Evolutionary conservation across 1,140 invertebrate genomes (phyloP).

Genomic region (Macrotrachela quadricornifera): DNA sequence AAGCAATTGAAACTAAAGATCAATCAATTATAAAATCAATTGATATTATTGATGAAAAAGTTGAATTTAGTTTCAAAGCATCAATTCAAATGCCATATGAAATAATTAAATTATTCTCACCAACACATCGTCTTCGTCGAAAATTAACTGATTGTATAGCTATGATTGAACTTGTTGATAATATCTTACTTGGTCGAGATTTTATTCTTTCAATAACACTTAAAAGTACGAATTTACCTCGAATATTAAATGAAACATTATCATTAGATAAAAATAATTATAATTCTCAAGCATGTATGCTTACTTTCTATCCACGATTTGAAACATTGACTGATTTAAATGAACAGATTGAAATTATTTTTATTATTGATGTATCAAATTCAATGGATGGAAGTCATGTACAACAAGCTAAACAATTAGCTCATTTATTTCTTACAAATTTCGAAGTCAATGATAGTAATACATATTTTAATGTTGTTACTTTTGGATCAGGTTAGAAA

Average conservation of each 20-base stretch:
- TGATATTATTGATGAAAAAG: too few species aligned
- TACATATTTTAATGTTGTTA: too few species aligned
- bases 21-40: neutral
- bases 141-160: slow-evolving; percentile 1
- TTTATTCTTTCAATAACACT: slow-evolving; percentile 22
- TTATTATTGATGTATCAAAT: slow-evolving; percentile 24
- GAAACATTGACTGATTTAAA: slow-evolving; percentile 10
- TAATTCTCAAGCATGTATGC: slow-evolving; percentile 23
- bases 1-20: neutral
- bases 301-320: slow-evolving; percentile 30
- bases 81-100: slow-evolving; percentile 28
- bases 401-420: too few species aligned
- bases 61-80: slow-evolving; percentile 12
- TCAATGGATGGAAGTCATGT: slow-evolving; percentile 18
- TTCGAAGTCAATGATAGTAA: too few species aligned
- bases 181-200: slow-evolving; percentile 18
- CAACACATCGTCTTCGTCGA: slow-evolving; percentile 13
- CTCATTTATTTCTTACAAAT: too few species aligned
- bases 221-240: slow-evolving; percentile 25
- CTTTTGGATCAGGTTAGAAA: too few species aligned
- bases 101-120: slow-evolving; percentile 18
- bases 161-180: slow-evolving; percentile 6
- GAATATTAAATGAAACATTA: slow-evolving; percentile 26
- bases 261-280: slow-evolving; percentile 13
- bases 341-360: slow-evolving; percentile 13